phyloP scores from a whole-genome alignment of 2,113 vertebrate species.

The Hylia prasina region DNA sequence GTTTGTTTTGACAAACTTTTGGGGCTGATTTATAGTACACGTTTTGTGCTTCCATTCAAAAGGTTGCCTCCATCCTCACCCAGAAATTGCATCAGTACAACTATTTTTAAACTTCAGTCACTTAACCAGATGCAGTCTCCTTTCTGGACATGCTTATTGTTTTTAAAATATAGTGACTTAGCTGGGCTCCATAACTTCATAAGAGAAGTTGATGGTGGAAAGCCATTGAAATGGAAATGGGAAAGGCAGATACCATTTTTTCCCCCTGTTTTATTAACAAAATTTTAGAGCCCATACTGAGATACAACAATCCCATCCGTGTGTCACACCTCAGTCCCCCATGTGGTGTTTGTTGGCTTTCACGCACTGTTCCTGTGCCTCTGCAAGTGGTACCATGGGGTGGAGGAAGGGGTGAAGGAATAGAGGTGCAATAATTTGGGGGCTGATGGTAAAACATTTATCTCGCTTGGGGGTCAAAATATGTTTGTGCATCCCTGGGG shows the following conservation, averaged over 20 bases:
- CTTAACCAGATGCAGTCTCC: constrained; percentile 14
- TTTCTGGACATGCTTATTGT: constrained; percentile 23
- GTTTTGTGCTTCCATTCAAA: not conserved
- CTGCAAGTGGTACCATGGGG: not conserved
- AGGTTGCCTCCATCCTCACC: constrained; percentile 8
- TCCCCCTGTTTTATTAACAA: not conserved
- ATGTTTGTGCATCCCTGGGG: not conserved
- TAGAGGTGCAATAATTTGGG: not conserved
- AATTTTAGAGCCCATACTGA: not conserved
- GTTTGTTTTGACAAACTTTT: constrained; percentile 9
- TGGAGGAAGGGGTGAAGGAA: not conserved
- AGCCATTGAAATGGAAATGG: not conserved
- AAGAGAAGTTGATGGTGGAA: not conserved
- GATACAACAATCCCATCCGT: not conserved
- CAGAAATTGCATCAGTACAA: constrained; percentile 28
- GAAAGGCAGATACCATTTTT: not conserved
- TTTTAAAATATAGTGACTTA: not conserved
- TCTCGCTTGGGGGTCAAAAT: not conserved
- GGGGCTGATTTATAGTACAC: not conserved
- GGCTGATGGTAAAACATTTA: not conserved
- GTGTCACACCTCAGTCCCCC: not conserved
- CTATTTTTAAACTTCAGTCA: constrained; percentile 23
- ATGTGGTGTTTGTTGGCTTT: not conserved
- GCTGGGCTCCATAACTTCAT: not conserved
- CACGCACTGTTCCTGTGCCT: not conserved